phyloP scores from a whole-genome alignment of 2,113 vertebrate species.

The Cheilinus undulatus region DNA sequence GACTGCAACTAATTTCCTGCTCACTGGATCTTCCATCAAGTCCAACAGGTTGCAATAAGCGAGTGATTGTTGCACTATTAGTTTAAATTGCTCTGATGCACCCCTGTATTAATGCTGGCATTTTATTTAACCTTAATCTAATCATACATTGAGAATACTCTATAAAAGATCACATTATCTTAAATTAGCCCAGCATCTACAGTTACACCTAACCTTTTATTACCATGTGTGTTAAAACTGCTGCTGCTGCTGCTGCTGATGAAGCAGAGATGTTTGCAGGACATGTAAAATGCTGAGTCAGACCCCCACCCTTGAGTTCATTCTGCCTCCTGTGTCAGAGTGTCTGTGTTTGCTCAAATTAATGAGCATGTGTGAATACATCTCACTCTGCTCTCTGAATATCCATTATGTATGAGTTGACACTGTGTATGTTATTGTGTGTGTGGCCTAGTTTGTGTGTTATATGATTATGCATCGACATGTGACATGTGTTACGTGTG shows the following conservation, averaged over 20 bases:
- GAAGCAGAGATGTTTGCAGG: slow-evolving; percentile 35
- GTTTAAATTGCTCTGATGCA: not conserved
- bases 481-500: slow-evolving; percentile 42
- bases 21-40: slow-evolving; percentile 19
- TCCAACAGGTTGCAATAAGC: not conserved
- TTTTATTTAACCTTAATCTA: no score
- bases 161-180: no score
- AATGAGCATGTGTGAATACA: slow-evolving; percentile 55
- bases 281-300: slow-evolving; percentile 65
- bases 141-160: no score
- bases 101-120: not conserved
- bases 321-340: slow-evolving; percentile 43
- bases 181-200: no score
- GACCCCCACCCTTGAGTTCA: slow-evolving; percentile 37
- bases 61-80: not conserved
- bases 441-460: slow-evolving; percentile 11
- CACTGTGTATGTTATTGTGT: slow-evolving; percentile 8
- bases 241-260: slow-evolving; percentile 16
- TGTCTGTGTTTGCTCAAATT: slow-evolving; percentile 63
- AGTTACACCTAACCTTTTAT: not conserved
- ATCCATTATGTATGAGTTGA: slow-evolving; percentile 70
- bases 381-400: slow-evolving; percentile 34
- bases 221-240: slow-evolving; percentile 1
- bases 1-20: slow-evolving; percentile 18
- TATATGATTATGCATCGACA: slow-evolving; percentile 59